Percentiles rank a stretch among this genome's conserved stretches.
Conservation (phyloP, 2,113 vertebrate species). For the Cyphomyrus plagiostoma region DNA sequence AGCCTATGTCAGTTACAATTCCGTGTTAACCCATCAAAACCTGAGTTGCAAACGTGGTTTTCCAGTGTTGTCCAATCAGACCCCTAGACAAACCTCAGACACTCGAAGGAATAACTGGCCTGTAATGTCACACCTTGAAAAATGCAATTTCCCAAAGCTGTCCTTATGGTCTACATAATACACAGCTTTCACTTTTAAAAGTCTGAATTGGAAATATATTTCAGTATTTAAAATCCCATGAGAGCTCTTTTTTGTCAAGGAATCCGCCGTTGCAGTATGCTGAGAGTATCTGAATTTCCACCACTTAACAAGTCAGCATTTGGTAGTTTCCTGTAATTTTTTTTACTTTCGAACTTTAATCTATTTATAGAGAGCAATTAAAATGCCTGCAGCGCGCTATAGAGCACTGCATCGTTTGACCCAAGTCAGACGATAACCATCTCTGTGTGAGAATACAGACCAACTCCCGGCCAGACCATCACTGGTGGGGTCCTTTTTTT, state of each 20-base stretch:
- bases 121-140: background rate
- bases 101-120: background rate
- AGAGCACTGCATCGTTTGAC: background rate
- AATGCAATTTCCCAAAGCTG: background rate
- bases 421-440: conserved; percentile 8
- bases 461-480: conserved; percentile 24
- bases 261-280: background rate
- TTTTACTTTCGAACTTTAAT: conserved; percentile 1
- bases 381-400: background rate
- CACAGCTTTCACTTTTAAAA: background rate
- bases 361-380: conserved; percentile 2
- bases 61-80: background rate
- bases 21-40: background rate
- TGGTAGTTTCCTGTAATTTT: background rate
- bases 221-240: background rate
- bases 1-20: background rate
- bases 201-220: background rate
- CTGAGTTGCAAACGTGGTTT: background rate
- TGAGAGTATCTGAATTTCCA: background rate
- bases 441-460: conserved; percentile 36
- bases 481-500: background rate
- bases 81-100: background rate
- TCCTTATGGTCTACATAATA: background rate
- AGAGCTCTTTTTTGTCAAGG: background rate
- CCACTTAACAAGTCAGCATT: background rate